A percentile compares a stretch with the other conserved stretches of the same genome.
phyloP scores from a whole-genome alignment of 1,140 invertebrate species.

The Brachionus plicatilis region DNA sequence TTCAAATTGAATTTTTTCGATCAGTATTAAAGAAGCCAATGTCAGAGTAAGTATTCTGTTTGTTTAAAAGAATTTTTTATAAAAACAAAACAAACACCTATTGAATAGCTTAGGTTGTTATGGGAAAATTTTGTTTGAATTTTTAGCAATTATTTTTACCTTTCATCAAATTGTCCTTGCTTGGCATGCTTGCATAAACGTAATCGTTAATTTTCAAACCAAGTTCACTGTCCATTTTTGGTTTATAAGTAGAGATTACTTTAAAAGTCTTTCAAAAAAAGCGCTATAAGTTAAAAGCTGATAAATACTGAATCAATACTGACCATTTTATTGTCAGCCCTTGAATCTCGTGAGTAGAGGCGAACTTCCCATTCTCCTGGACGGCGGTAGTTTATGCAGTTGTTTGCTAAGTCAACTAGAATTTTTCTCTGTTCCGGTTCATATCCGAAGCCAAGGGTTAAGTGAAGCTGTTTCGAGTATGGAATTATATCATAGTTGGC shows the following conservation, averaged over 20 bases:
- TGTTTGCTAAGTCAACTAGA: neutral
- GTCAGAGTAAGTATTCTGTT: neutral
- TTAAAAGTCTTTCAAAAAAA: conserved; percentile 5
- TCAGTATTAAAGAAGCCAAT: neutral
- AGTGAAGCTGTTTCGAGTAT: conserved; percentile 32
- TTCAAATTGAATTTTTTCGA: neutral
- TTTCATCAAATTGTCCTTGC: conserved; percentile 38
- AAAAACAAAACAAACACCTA: neutral
- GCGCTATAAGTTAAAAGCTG: neutral
- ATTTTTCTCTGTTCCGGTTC: conserved; percentile 17
- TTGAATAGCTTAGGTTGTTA: neutral
- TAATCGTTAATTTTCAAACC: conserved; percentile 21
- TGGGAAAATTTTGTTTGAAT: neutral
- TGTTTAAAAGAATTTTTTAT: neutral
- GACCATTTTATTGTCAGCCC: conserved; percentile 27
- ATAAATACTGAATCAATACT: neutral
- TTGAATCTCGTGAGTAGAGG: conserved; percentile 29
- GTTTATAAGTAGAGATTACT: neutral
- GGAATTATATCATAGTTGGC: conserved; percentile 30
- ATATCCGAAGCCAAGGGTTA: conserved; percentile 5
- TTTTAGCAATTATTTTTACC: neutral
- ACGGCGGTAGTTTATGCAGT: neutral
- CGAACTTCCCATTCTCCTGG: conserved; percentile 13
- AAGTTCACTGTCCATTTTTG: conserved; percentile 17
- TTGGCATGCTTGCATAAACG: neutral